These are phyloP conservation scores for Pelodytes ibericus DNA, from an alignment of 2,797 vertebrate genomes.

Conservation along the genomic window DNA sequence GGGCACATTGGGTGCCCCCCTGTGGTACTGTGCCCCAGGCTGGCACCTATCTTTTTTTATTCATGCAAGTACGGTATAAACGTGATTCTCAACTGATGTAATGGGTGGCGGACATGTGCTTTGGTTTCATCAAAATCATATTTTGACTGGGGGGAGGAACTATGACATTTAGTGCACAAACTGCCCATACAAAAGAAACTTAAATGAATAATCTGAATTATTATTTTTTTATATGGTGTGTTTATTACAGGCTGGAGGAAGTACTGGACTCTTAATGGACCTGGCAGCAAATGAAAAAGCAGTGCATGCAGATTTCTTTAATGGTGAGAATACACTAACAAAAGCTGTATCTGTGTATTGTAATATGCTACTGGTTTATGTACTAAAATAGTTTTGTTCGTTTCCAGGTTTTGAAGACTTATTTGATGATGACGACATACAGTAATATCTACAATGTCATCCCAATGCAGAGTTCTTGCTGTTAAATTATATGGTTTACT, in stretches of 20 bases:
- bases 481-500: background rate
- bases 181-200: no score
- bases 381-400: background rate
- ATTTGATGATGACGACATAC: conserved; percentile 79
- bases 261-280: conserved; percentile 80
- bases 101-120: no score
- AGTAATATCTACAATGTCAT: conserved; percentile 61
- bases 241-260: conserved; percentile 75
- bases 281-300: conserved; percentile 91
- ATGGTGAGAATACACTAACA: conserved; percentile 70
- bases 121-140: no score
- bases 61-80: no score
- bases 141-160: no score
- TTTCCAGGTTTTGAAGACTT: conserved; percentile 77
- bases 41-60: no score
- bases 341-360: background rate
- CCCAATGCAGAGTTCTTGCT: background rate
- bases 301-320: conserved; percentile 94
- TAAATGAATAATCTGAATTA: no score
- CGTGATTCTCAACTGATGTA: no score
- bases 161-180: no score
- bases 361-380: background rate
- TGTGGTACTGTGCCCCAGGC: no score
- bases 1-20: no score
- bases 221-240: no score